phyloP scores from a whole-genome alignment of 2,888 invertebrate genomes.

The Lysandra bellargus region DNA sequence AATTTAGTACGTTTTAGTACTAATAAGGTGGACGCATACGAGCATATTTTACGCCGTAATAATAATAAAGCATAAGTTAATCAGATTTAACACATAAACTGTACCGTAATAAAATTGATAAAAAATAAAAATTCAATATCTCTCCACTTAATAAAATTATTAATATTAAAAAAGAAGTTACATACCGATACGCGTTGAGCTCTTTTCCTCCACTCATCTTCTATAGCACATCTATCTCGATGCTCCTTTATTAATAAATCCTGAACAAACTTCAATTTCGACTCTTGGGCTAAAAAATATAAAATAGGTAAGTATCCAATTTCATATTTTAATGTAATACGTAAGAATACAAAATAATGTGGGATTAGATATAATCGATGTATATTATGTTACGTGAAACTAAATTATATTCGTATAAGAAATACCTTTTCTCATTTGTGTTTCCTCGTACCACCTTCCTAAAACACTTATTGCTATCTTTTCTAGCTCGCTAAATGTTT shows the following conservation, averaged over 20 bases:
- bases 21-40: not conserved
- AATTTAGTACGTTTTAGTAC: not conserved
- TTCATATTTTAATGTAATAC: not conserved
- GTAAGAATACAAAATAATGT: not conserved
- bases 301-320: not conserved
- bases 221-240: conserved; percentile 2
- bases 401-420: not conserved
- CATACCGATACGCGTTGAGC: not conserved
- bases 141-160: too few species aligned
- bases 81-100: not conserved
- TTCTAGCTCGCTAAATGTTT: not conserved
- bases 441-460: not conserved
- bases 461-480: conserved; percentile 16
- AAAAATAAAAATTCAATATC: too few species aligned
- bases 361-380: not conserved
- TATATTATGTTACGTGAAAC: not conserved
- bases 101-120: not conserved
- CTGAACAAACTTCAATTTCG: not conserved
- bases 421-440: conserved; percentile 21
- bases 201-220: conserved; percentile 11
- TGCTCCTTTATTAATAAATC: conserved; percentile 11
- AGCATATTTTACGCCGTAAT: not conserved
- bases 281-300: not conserved
- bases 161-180: not conserved
- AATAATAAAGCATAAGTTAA: not conserved